A percentile compares a stretch with the other conserved stretches of the same genome.
Conservation (phyloP, 2,797 vertebrate species). For the Notamacropus eugenii region DNA sequence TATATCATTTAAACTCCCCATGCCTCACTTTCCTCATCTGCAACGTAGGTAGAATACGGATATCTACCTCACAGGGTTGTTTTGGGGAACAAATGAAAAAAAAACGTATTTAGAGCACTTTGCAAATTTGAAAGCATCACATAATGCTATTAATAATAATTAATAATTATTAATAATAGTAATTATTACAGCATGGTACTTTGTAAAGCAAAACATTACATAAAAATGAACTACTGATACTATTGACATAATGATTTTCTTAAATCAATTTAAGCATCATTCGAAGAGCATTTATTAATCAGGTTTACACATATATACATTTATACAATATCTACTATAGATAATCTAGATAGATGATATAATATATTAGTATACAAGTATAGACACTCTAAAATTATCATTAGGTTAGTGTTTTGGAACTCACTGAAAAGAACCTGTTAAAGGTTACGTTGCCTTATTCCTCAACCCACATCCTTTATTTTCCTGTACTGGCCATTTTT, state of each 20-base stretch:
- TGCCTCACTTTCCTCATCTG: background rate
- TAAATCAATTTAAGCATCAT: background rate
- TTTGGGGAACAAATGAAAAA: background rate
- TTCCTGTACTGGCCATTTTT: background rate
- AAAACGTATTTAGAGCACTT: background rate
- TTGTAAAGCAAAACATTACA: background rate
- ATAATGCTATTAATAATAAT: background rate
- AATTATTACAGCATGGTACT: background rate
- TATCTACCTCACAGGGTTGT: background rate
- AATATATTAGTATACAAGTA: background rate
- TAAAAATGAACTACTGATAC: background rate
- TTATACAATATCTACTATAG: background rate
- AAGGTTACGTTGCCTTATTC: background rate
- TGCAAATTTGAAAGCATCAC: background rate
- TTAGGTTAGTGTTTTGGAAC: background rate
- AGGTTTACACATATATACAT: constrained; percentile 4
- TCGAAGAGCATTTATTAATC: constrained; percentile 16
- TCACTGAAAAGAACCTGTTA: background rate
- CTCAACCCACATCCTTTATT: background rate
- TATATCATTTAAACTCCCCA: background rate
- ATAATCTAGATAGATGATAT: background rate
- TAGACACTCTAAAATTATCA: background rate
- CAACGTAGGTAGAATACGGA: background rate
- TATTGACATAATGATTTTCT: background rate
- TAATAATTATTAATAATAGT: background rate